These are phyloP conservation scores for Mormoops blainvillei DNA, from an alignment of 2,113 vertebrate species.

Conservation along the genomic window DNA sequence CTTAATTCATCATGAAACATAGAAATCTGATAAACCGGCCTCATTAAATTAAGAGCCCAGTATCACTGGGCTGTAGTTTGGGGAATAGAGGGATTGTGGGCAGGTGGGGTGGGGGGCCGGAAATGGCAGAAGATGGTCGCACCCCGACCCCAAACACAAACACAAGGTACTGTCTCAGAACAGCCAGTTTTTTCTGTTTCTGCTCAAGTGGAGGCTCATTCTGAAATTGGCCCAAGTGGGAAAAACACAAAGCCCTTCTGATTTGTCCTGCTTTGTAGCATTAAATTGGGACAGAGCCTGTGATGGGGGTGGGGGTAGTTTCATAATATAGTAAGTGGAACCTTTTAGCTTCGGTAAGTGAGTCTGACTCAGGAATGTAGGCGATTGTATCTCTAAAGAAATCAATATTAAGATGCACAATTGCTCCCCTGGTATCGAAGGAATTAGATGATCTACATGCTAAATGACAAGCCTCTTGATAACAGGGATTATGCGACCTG, in stretches of 20 bases:
- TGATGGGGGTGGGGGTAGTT: background rate
- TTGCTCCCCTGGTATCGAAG: slow-evolving; percentile 83
- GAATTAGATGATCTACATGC: slow-evolving; percentile 85
- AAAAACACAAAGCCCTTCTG: slow-evolving; percentile 56
- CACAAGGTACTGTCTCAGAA: background rate
- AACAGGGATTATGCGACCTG: slow-evolving; percentile 82
- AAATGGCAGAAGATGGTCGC: background rate
- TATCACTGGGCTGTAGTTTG: background rate
- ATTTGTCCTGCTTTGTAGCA: slow-evolving; percentile 34
- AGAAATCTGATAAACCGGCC: background rate
- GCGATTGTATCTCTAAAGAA: slow-evolving; percentile 74
- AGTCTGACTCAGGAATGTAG: slow-evolving; percentile 75
- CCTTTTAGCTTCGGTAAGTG: slow-evolving; percentile 74
- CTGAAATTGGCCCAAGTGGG: slow-evolving; percentile 51
- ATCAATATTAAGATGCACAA: slow-evolving; percentile 82
- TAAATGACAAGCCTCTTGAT: slow-evolving; percentile 84
- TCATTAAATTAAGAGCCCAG: background rate
- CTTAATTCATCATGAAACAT: background rate
- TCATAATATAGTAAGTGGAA: slow-evolving; percentile 69
- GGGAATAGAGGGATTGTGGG: background rate
- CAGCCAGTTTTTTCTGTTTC: background rate
- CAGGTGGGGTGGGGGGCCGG: background rate
- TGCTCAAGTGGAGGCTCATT: background rate
- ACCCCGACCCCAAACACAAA: background rate
- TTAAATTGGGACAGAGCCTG: background rate